A percentile compares a stretch with the other conserved stretches of the same genome.
phyloP scores from a whole-genome alignment of 2,113 vertebrate species.

The Emydocephalus ijimae region DNA sequence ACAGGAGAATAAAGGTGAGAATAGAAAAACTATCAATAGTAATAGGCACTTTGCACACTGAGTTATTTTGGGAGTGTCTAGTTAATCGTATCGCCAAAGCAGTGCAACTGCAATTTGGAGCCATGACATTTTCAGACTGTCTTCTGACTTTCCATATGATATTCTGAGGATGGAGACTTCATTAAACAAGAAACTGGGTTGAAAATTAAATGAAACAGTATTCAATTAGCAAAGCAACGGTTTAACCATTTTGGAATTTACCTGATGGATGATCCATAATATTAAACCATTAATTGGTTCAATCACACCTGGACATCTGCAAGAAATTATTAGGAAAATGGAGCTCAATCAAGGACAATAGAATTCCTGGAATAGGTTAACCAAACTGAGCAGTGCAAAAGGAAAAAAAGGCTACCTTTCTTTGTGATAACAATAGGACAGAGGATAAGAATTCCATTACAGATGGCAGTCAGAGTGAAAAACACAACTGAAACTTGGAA shows the following conservation, averaged over 20 bases:
- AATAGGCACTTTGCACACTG: neutral
- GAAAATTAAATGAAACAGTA: neutral
- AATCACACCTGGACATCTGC: neutral
- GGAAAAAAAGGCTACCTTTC: neutral
- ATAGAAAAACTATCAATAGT: neutral
- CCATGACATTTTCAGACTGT: neutral
- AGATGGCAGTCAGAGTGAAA: neutral
- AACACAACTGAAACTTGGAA: neutral
- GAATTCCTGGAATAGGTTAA: neutral
- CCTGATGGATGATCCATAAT: neutral
- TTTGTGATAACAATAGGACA: neutral
- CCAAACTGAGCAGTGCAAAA: neutral
- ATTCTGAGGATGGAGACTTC: neutral
- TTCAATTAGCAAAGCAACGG: neutral
- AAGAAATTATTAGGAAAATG: neutral
- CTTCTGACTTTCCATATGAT: neutral
- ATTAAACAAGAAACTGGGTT: neutral
- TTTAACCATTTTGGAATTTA: neutral
- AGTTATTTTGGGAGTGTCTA: neutral
- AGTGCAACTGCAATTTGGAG: neutral
- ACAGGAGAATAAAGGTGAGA: neutral
- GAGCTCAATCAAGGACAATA: neutral
- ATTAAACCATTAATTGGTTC: neutral
- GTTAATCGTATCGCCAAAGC: neutral
- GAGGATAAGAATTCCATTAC: neutral